Evolutionary conservation across 2,797 vertebrate species (phyloP), one percentile per base, ranked within the genome.

Genomic region (Knipowitschia caucasica): DNA sequence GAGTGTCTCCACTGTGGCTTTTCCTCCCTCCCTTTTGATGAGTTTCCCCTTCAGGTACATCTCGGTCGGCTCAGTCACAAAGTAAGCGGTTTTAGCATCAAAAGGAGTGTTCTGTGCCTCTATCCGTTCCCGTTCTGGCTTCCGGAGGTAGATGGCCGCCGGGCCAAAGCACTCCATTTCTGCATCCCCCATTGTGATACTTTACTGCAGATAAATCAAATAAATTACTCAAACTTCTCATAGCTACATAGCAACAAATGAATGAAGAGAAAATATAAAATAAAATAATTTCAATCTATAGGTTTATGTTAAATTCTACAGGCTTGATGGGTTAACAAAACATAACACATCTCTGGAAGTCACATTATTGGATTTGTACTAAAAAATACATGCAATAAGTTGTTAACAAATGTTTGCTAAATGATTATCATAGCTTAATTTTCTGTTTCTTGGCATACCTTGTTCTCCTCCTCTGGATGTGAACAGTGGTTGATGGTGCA

Each of bases 51-150:
- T 96, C 24, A 93, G 79, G 68, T 94, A 97, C 70, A 95, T 91
- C 33, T 92, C 81, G 21, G 82, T 80, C 2, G 91, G 88, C 53
- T 95, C 93, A 0, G 29, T 29, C 67, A 94, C 93, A 49, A 88
- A 97, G 64, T 82, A 92, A 0, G 92, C 89, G 0, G 88, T 64
- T 78, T 95, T 97, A 52, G 94, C 94, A 77, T 97, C 95, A 50
- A 98, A 96, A 0, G 95, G 93, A 47, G 71, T 84, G 63, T 93
- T 95, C 53, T 94, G 94, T 58, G 92, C 91, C 4, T 92, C 94
- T 11, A 95, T 71, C 23, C 93, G 88, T 56, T 98, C 94, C 70
- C 73, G 92, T 12, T 94, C 94, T 24, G 92, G 88, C 40, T 96
- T 98, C 5, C 94, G 86, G 73, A 98, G 93, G 49, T 56, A 96